A percentile compares a stretch with the other conserved stretches of the same genome.
Conservation (phyloP, 2,888 invertebrate species). For the Crossocerus cetratus region DNA sequence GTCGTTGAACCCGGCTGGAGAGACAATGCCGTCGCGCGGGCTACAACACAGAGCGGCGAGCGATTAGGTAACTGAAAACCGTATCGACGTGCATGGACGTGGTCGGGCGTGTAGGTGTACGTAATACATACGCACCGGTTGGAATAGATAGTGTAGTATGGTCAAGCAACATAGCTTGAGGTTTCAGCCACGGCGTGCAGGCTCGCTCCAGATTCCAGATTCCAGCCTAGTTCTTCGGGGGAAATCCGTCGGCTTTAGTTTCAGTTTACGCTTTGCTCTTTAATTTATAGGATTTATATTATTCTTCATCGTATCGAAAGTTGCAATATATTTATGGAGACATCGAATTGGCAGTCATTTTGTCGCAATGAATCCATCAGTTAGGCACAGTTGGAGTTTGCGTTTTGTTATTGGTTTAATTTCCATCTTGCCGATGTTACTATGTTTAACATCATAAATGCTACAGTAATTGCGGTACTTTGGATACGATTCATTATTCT, state of each 20-base stretch:
- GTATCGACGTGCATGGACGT: constrained; percentile 28
- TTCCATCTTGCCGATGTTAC: no score
- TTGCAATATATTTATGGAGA: no score
- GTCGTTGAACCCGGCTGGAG: constrained; percentile 58
- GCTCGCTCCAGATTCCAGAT: constrained; percentile 52
- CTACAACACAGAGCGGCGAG: constrained; percentile 54
- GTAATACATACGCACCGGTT: constrained; percentile 19
- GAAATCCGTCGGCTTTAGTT: background rate
- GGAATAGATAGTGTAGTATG: constrained; percentile 29
- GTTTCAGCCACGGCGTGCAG: constrained; percentile 19
- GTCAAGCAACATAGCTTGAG: constrained; percentile 34
- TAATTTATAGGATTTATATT: no score
- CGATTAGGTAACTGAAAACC: constrained; percentile 67
- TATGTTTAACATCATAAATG: background rate
- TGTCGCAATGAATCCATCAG: no score
- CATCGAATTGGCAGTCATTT: no score
- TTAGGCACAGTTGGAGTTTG: no score
- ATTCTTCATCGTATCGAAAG: no score
- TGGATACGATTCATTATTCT: constrained; percentile 4
- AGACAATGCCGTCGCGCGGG: constrained; percentile 56
- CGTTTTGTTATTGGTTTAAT: no score
- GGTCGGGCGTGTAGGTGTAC: constrained; percentile 25
- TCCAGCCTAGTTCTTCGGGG: constrained; percentile 39
- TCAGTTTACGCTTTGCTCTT: no score
- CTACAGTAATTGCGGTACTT: no score